These are phyloP conservation scores for Glaucidium brasilianum DNA, from an alignment of 2,113 vertebrate genomes.

Conservation along the genomic window DNA sequence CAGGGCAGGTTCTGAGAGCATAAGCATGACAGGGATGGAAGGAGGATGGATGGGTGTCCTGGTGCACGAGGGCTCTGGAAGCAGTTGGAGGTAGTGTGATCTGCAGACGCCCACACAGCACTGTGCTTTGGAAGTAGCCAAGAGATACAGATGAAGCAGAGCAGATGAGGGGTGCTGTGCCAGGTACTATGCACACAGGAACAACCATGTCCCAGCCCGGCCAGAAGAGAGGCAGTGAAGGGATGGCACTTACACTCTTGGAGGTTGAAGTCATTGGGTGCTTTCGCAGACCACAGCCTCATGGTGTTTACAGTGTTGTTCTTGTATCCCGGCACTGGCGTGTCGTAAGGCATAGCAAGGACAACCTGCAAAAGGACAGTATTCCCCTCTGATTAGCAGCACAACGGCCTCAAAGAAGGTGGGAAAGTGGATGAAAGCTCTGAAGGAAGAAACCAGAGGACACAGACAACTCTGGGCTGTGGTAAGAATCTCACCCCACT, in stretches of 20 bases:
- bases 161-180: background rate
- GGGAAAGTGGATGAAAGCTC: background rate
- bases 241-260: constrained; percentile 77
- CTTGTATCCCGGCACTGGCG: constrained; percentile 86
- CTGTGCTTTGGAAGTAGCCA: background rate
- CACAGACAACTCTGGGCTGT: background rate
- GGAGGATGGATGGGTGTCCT: background rate
- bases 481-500: background rate
- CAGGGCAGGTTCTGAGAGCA: background rate
- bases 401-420: background rate
- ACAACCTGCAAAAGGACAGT: constrained; percentile 73
- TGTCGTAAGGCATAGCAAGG: constrained; percentile 88
- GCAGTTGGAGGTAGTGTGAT: background rate
- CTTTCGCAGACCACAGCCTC: constrained; percentile 90
- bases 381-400: background rate
- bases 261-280: constrained; percentile 87
- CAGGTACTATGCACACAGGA: background rate
- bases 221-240: background rate
- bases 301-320: constrained; percentile 92
- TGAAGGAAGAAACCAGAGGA: background rate
- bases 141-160: background rate
- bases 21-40: background rate
- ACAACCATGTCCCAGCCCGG: background rate
- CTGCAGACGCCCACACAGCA: background rate
- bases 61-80: background rate